Evolutionary conservation across 1,140 invertebrate genomes (phyloP).

Genomic region (Radopholus similis): DNA sequence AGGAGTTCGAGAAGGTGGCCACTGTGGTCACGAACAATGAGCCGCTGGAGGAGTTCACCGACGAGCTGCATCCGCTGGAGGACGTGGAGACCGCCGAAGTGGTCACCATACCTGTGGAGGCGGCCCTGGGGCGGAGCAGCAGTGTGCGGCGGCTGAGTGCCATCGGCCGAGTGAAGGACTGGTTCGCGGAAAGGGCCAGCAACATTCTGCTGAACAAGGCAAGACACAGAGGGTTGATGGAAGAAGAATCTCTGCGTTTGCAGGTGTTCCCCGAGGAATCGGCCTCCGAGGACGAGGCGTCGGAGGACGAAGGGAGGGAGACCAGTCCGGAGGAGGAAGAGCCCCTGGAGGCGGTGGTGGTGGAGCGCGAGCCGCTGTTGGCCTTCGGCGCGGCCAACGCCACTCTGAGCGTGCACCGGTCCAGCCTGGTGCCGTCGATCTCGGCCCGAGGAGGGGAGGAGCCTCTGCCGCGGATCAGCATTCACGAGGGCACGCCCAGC

Average conservation of each 20-base stretch:
- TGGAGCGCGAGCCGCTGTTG: neutral
- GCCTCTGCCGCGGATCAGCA: neutral
- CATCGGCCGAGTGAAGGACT: slow-evolving; percentile 44
- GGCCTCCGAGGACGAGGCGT: slow-evolving; percentile 23
- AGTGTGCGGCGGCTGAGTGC: slow-evolving; percentile 6
- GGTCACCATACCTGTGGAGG: slow-evolving; percentile 45
- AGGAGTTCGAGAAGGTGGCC: slow-evolving; percentile 58
- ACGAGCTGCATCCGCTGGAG: slow-evolving; percentile 51
- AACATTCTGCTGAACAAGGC: slow-evolving; percentile 22
- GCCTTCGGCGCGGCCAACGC: neutral
- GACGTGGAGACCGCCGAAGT: slow-evolving; percentile 48
- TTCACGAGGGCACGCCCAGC: neutral
- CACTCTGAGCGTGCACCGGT: neutral
- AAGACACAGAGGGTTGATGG: neutral
- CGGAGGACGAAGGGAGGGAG: slow-evolving; percentile 21
- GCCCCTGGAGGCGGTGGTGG: neutral
- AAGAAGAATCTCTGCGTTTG: neutral
- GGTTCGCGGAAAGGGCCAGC: slow-evolving; percentile 45
- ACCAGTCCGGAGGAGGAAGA: neutral
- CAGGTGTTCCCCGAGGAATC: slow-evolving; percentile 20
- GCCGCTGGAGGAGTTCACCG: slow-evolving; percentile 37
- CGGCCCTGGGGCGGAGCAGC: neutral
- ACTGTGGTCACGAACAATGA: slow-evolving; percentile 38
- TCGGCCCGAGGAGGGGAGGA: neutral
- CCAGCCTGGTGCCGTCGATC: neutral